Percentiles rank a stretch among this genome's conserved stretches.
Evolutionary conservation across 2,888 invertebrate genomes (phyloP).

Genomic region (Lasioglossum zephyrum): DNA sequence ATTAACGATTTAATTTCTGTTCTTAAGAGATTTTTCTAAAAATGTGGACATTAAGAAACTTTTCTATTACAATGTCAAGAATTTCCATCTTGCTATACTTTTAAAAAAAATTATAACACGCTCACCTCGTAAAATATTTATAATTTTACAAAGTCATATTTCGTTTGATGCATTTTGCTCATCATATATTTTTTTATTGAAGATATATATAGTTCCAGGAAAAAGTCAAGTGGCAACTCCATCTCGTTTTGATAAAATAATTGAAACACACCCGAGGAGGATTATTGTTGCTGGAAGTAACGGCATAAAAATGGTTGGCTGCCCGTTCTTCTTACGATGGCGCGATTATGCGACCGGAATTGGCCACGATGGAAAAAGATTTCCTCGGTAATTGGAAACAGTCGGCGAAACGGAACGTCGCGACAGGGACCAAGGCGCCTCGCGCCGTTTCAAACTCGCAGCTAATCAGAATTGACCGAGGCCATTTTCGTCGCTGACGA

Average conservation of each 20-base stretch:
- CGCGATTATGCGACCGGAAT: conserved; percentile 12
- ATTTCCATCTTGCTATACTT: too few species aligned
- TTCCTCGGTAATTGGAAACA: conserved; percentile 39
- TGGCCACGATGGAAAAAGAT: conserved; percentile 16
- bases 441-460: conserved; percentile 12
- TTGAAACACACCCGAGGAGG: background rate
- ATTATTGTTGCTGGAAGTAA: background rate
- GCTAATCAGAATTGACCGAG: conserved; percentile 54
- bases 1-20: too few species aligned
- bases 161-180: background rate
- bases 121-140: background rate
- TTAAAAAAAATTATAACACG: too few species aligned
- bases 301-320: background rate
- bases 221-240: background rate
- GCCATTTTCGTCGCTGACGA: conserved; percentile 16
- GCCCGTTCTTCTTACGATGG: background rate
- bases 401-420: background rate
- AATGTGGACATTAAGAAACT: too few species aligned
- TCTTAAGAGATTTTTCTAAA: too few species aligned
- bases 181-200: background rate
- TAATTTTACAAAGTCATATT: background rate
- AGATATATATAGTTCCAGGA: too few species aligned
- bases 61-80: too few species aligned
- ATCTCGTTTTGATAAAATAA: background rate
- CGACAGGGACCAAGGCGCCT: background rate